These are phyloP conservation scores for Rhodophaea formosa DNA, from an alignment of 2,888 invertebrate species.

Conservation along the genomic window DNA sequence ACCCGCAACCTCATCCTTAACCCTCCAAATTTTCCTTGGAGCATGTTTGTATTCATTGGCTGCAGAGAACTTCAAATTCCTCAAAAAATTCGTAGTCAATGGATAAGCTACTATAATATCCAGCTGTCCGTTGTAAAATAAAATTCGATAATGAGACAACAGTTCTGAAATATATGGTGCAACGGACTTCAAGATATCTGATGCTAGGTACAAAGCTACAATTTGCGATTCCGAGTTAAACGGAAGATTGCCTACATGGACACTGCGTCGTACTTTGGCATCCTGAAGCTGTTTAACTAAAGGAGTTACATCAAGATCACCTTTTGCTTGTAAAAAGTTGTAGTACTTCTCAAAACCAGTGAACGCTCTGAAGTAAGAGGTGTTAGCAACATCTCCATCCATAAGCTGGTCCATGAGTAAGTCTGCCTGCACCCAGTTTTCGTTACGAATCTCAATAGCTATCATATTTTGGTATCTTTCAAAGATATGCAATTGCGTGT, in stretches of 20 bases:
- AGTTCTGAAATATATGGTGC: constrained; percentile 66
- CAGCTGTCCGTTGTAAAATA: constrained; percentile 85
- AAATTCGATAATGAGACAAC: constrained; percentile 72
- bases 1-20: constrained; percentile 85
- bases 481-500: constrained; percentile 79
- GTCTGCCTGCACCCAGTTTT: constrained; percentile 85
- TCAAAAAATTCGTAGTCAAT: constrained; percentile 83
- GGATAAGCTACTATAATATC: constrained; percentile 84
- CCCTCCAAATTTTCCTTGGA: constrained; percentile 83
- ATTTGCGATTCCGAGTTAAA: constrained; percentile 62
- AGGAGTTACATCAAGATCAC: constrained; percentile 65
- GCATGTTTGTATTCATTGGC: constrained; percentile 83
- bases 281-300: constrained; percentile 55
- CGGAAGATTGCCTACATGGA: constrained; percentile 83
- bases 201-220: constrained; percentile 75
- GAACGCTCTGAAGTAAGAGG: constrained; percentile 80
- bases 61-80: constrained; percentile 83
- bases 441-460: constrained; percentile 78
- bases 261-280: constrained; percentile 66
- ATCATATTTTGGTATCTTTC: constrained; percentile 80
- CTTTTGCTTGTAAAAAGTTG: constrained; percentile 82
- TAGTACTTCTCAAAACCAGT: constrained; percentile 89
- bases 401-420: constrained; percentile 86
- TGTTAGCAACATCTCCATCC: constrained; percentile 55
- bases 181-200: constrained; percentile 82